These are phyloP conservation scores for Meghimatium bilineatum DNA, from an alignment of 2,888 invertebrate genomes.

Conservation along the genomic window DNA sequence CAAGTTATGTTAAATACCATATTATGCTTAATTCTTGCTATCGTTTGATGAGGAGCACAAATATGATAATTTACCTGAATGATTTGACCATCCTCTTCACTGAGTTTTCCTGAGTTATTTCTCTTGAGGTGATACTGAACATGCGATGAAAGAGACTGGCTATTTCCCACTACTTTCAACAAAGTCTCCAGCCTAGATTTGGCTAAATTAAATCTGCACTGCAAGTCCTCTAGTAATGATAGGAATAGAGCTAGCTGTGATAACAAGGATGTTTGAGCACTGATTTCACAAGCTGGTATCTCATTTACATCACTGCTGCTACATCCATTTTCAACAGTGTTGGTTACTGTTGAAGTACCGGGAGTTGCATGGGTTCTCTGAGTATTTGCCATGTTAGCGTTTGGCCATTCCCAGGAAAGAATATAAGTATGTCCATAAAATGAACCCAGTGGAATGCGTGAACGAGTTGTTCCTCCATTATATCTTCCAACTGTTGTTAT, in stretches of 20 bases:
- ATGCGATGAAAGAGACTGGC: conserved; percentile 79
- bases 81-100: conserved; percentile 79
- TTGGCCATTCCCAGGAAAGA: conserved; percentile 81
- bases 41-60: too few relatives aligned
- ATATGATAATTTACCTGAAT: conserved; percentile 57
- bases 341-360: conserved; percentile 10
- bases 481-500: conserved; percentile 93
- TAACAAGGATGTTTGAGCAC: conserved; percentile 64
- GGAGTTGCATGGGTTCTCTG: conserved; percentile 1
- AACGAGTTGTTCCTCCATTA: conserved; percentile 92
- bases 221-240: conserved; percentile 87
- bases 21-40: too few relatives aligned
- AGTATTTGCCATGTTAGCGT: background rate
- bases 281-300: conserved; percentile 13
- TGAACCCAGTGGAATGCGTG: conserved; percentile 93
- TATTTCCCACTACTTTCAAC: conserved; percentile 77
- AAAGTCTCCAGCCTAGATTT: conserved; percentile 89
- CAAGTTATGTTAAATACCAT: too few relatives aligned
- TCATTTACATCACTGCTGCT: conserved; percentile 1
- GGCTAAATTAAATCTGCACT: conserved; percentile 88
- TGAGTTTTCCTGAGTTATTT: conserved; percentile 77
- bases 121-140: conserved; percentile 82
- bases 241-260: conserved; percentile 82
- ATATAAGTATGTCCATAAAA: conserved; percentile 92
- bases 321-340: background rate